Conservation (phyloP, 2,888 invertebrate species). For the Spisula subtruncata region DNA sequence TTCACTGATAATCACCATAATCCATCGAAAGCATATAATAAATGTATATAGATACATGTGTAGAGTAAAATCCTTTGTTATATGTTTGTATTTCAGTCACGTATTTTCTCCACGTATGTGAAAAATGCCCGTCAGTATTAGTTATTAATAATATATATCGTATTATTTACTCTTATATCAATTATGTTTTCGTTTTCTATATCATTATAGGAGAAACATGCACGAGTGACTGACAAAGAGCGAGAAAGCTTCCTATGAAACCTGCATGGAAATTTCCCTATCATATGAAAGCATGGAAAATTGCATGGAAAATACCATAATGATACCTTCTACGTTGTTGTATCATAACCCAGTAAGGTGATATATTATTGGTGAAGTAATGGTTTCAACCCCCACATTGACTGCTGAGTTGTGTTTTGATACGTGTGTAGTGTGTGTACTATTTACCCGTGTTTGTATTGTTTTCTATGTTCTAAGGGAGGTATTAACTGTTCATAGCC, state of each 20-base stretch:
- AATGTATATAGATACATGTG: no score
- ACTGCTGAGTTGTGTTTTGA: not conserved
- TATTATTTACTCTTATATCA: not conserved
- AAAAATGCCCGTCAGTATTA: not conserved
- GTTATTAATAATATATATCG: not conserved
- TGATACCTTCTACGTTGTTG: not conserved
- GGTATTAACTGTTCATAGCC: not conserved
- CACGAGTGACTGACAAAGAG: slow-evolving; percentile 67
- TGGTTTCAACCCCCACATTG: not conserved
- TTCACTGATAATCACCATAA: no score
- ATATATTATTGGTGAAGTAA: not conserved
- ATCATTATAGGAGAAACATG: slow-evolving; percentile 65
- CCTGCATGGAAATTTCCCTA: slow-evolving; percentile 26
- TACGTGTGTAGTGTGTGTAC: slow-evolving; percentile 3
- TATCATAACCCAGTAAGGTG: not conserved
- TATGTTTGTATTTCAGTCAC: not conserved
- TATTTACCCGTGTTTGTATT: not conserved
- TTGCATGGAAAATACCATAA: slow-evolving; percentile 15
- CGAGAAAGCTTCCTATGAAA: slow-evolving; percentile 69
- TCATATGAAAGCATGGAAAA: slow-evolving; percentile 16
- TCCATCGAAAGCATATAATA: no score
- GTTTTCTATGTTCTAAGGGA: not conserved
- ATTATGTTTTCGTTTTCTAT: slow-evolving; percentile 38
- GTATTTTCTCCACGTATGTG: not conserved
- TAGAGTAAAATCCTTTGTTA: no score